Evolutionary conservation across 2,888 invertebrate genomes (phyloP).

Genomic region (Cryptocheilus praepositus): DNA sequence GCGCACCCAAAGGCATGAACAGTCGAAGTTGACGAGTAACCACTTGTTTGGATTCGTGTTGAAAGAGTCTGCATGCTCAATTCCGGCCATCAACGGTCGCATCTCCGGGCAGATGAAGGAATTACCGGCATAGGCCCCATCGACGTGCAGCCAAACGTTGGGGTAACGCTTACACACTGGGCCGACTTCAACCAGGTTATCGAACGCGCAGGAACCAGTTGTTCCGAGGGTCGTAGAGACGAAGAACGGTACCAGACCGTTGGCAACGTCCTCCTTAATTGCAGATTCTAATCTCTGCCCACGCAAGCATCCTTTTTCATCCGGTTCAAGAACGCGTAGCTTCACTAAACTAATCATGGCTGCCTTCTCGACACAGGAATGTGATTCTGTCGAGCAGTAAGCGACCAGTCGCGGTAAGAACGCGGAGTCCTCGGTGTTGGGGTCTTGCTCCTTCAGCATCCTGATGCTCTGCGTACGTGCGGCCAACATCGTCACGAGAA

Average conservation of each 20-base stretch:
- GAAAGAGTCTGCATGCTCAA: constrained; percentile 88
- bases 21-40: constrained; percentile 90
- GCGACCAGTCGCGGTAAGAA: constrained; percentile 87
- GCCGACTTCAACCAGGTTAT: constrained; percentile 86
- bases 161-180: constrained; percentile 80
- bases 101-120: constrained; percentile 91
- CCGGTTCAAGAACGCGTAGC: constrained; percentile 83
- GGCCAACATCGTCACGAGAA: constrained; percentile 85
- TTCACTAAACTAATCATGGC: constrained; percentile 87
- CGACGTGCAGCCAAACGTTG: constrained; percentile 90
- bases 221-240: constrained; percentile 90
- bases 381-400: constrained; percentile 84
- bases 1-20: constrained; percentile 89
- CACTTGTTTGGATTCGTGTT: constrained; percentile 94
- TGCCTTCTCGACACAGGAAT: constrained; percentile 87
- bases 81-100: constrained; percentile 79
- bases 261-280: constrained; percentile 83
- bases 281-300: constrained; percentile 80
- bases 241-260: constrained; percentile 88
- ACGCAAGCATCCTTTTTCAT: constrained; percentile 81
- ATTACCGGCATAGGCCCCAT: constrained; percentile 92
- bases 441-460: constrained; percentile 78
- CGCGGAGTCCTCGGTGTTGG: constrained; percentile 80
- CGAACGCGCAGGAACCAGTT: constrained; percentile 89
- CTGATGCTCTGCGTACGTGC: constrained; percentile 85